Conservation (phyloP, 2,113 vertebrate species). For the Campylomormyrus numenius region DNA sequence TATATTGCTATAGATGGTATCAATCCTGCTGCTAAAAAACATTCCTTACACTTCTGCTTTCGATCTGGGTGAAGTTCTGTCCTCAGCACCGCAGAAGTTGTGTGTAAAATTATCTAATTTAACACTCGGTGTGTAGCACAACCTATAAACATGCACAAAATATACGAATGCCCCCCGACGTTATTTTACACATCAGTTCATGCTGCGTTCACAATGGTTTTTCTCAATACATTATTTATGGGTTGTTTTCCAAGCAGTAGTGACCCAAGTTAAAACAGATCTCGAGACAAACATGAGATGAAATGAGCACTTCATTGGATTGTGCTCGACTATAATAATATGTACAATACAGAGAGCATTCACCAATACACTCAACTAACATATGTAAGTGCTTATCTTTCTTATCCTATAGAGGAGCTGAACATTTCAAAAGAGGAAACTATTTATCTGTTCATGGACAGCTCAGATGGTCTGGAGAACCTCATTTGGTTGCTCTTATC, state of each 20-base stretch:
- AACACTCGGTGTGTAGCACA: background rate
- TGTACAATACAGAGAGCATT: background rate
- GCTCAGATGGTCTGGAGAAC: constrained; percentile 53
- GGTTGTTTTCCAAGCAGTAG: background rate
- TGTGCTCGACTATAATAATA: background rate
- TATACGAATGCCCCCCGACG: background rate
- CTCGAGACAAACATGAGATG: background rate
- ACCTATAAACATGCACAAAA: background rate
- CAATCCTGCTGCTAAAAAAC: constrained; percentile 26
- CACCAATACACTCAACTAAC: background rate
- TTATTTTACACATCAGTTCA: background rate
- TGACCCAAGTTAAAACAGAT: background rate
- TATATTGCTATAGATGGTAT: background rate
- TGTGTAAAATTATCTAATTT: constrained; percentile 36
- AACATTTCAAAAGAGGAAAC: constrained; percentile 56
- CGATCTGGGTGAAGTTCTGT: constrained; percentile 43
- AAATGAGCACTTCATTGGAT: background rate
- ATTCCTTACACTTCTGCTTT: constrained; percentile 51
- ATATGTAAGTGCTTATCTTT: background rate
- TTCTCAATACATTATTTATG: background rate
- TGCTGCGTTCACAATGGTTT: background rate
- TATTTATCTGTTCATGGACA: constrained; percentile 51
- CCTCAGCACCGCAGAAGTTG: constrained; percentile 38
- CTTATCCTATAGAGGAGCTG: constrained; percentile 52
- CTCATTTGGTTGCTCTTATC: constrained; percentile 54